A percentile compares a stretch with the other conserved stretches of the same genome.
phyloP scores from a whole-genome alignment of 2,888 invertebrate species.

The Spilarctia lutea region DNA sequence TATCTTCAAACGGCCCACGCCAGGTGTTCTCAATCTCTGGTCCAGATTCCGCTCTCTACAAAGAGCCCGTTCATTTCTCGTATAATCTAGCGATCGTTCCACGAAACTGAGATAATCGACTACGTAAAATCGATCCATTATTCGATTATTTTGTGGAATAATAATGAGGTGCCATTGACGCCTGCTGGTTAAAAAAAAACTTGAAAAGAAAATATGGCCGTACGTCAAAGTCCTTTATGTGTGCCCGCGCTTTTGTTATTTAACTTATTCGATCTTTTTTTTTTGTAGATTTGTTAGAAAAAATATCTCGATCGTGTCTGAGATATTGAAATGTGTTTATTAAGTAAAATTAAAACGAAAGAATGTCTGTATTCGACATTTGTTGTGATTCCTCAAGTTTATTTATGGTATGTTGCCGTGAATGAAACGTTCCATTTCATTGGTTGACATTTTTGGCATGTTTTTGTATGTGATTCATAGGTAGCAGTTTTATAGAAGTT shows the following conservation, averaged over 20 bases:
- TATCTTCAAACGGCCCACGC: slow-evolving; percentile 59
- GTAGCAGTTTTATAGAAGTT: slow-evolving; percentile 7
- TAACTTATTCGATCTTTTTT: slow-evolving; percentile 28
- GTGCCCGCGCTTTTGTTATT: slow-evolving; percentile 51
- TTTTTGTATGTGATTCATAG: slow-evolving; percentile 18
- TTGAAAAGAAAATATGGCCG: slow-evolving; percentile 55
- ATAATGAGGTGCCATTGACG: slow-evolving; percentile 77
- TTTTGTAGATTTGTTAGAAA: slow-evolving; percentile 51
- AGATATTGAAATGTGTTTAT: slow-evolving; percentile 58
- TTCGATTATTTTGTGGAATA: slow-evolving; percentile 76
- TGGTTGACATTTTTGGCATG: slow-evolving; percentile 20
- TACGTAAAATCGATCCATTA: slow-evolving; percentile 66
- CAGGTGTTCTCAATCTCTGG: slow-evolving; percentile 70
- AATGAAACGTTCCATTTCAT: slow-evolving; percentile 27
- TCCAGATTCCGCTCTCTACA: slow-evolving; percentile 62
- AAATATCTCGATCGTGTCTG: slow-evolving; percentile 52
- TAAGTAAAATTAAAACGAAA: slow-evolving; percentile 40
- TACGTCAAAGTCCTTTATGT: slow-evolving; percentile 55
- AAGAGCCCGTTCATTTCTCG: slow-evolving; percentile 61
- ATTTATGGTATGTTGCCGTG: slow-evolving; percentile 32
- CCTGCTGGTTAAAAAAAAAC: slow-evolving; percentile 53
- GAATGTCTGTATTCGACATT: slow-evolving; percentile 44
- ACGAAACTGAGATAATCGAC: slow-evolving; percentile 73
- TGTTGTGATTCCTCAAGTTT: slow-evolving; percentile 37
- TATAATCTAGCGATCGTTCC: slow-evolving; percentile 71